Evolutionary conservation across 2,888 invertebrate species (phyloP), one percentile per base, ranked within the genome.

Genomic region (Euspilapteryx auroguttella): DNA sequence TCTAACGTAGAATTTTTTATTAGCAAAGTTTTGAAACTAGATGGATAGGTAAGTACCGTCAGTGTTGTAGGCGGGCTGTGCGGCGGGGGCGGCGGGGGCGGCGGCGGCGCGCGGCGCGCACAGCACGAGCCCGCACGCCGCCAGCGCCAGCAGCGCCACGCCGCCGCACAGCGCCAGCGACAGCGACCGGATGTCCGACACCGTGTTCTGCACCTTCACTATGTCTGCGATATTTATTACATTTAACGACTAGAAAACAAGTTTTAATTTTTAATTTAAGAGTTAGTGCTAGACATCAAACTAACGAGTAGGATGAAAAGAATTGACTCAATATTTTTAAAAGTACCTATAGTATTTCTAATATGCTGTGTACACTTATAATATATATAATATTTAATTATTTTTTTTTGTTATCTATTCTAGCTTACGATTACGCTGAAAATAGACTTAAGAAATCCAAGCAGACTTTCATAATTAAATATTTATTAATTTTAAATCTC

Each of bases 91-190:
- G 5, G 17, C 17, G 8, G 17, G 5, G 17, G 17, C 17, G 17
- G 17, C 37, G 31, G 41, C 41, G 12, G 59, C 51, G 34, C 69
- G 73, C 45, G 55, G 59, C 25, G 69, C 62, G 41, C 65, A 73
- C 47, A 75, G 55, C 45, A 71, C 71, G 2, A 75, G 59, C 4
- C 68, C 69, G 51, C 73, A 75, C 41, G 75, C 75, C 36, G 55
- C 56, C 38, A 75, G 52, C 37, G 69, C 71, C 30, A 75, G 46
- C 34, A 75, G 41, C 33, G 57, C 52, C 40, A 75, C 75, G 37
- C 71, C 73, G 29, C 73, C 71, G 46, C 59, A 68, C 37, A 75
- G 44, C 28, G 69, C 55, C 31, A 75, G 46, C 31, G 69, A 44
- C 14, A 75, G 37, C 17, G 62, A 64, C 28, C 68, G 64, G 28